A percentile compares a stretch with the other conserved stretches of the same genome.
phyloP scores from a whole-genome alignment of 2,797 vertebrate genomes.

The Hypotaenidia okinawae region DNA sequence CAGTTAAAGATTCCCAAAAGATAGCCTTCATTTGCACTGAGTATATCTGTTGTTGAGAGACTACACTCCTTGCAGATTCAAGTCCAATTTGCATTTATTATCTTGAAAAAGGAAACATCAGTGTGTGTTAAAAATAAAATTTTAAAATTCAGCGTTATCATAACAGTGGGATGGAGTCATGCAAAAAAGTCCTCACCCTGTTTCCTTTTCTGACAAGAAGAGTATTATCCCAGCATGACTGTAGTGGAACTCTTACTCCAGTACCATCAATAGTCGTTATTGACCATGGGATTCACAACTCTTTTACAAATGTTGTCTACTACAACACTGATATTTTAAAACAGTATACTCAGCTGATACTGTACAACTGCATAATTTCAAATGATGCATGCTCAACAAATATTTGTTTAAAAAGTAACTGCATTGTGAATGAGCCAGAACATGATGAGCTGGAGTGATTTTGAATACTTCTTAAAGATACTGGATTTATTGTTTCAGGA shows the following conservation, averaged over 20 bases:
- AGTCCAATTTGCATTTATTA: neutral
- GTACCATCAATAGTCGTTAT: neutral
- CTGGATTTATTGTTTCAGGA: neutral
- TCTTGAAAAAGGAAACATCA: neutral
- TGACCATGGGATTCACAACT: neutral
- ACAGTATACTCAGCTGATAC: neutral
- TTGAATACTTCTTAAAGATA: neutral
- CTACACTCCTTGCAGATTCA: neutral
- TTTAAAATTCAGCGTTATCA: rapidly evolving
- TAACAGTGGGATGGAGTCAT: neutral
- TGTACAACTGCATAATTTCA: neutral
- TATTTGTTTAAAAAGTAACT: neutral
- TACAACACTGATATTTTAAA: neutral
- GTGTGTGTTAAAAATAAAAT: neutral
- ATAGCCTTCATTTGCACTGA: neutral
- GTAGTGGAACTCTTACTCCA: neutral
- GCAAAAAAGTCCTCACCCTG: neutral
- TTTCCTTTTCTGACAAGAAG: neutral
- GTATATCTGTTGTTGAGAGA: neutral
- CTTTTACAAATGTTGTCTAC: neutral
- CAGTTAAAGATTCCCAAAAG: neutral
- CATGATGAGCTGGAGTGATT: neutral
- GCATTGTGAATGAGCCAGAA: neutral
- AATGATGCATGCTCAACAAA: neutral
- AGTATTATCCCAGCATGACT: neutral